A percentile compares a stretch with the other conserved stretches of the same genome.
phyloP scores from a whole-genome alignment of 2,888 invertebrate genomes.

The Caenorhabditis sp. region DNA sequence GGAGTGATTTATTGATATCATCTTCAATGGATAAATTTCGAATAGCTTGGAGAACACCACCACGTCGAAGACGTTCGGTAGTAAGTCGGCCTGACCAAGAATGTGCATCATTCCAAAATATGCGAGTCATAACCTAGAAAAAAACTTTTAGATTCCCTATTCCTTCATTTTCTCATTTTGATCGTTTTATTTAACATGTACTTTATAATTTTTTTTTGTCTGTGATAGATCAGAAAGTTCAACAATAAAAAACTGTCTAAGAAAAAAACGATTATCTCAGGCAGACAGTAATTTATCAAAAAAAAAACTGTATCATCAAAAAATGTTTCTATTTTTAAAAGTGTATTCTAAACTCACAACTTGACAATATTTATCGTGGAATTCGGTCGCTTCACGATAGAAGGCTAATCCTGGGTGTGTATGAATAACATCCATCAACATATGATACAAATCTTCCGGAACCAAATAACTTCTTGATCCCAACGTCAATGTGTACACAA shows the following conservation, averaged over 20 bases:
- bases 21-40: constrained; percentile 54
- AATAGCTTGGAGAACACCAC: constrained; percentile 77
- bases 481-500: constrained; percentile 74
- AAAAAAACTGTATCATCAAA: neutral
- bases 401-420: constrained; percentile 86
- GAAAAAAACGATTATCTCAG: too few species aligned
- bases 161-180: neutral
- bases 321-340: neutral
- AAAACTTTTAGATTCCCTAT: neutral
- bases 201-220: too few species aligned
- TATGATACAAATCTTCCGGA: constrained; percentile 89
- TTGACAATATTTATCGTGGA: constrained; percentile 97
- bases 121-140: constrained; percentile 89
- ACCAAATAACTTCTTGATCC: constrained; percentile 72
- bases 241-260: neutral
- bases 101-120: constrained; percentile 94
- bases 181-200: neutral
- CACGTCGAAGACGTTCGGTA: constrained; percentile 86
- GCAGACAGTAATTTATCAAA: too few species aligned
- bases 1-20: constrained; percentile 61
- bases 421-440: constrained; percentile 87
- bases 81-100: constrained; percentile 95
- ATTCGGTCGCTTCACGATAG: constrained; percentile 95
- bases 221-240: neutral
- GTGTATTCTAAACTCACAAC: constrained; percentile 78